Percentiles rank a stretch among this genome's conserved stretches.
phyloP scores from a whole-genome alignment of 2,113 vertebrate genomes.

The Grantiella picta region DNA sequence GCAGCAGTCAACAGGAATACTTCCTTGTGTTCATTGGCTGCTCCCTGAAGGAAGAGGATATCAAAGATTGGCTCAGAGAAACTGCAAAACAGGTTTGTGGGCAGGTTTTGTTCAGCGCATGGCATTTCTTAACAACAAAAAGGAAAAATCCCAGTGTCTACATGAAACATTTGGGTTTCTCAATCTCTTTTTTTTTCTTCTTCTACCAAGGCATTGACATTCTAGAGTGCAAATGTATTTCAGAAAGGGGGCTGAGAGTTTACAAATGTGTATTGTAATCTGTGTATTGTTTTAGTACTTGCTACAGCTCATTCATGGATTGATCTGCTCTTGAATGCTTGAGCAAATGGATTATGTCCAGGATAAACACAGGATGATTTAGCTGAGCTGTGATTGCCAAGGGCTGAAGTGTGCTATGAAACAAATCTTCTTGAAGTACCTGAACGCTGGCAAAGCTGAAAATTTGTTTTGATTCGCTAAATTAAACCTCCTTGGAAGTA shows the following conservation, averaged over 20 bases:
- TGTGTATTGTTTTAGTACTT: neutral
- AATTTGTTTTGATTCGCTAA: constrained; percentile 25
- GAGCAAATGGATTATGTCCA: neutral
- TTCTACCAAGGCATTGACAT: neutral
- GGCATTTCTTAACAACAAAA: neutral
- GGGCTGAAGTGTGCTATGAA: neutral
- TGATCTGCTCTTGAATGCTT: neutral
- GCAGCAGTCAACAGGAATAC: constrained; percentile 63
- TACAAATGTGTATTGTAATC: neutral
- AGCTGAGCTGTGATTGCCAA: neutral
- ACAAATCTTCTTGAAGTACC: constrained; percentile 12
- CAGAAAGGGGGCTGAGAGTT: neutral
- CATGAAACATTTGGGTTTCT: neutral
- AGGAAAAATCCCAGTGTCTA: neutral
- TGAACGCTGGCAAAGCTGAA: neutral
- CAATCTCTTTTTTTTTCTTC: neutral
- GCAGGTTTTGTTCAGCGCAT: neutral
- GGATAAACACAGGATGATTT: constrained; percentile 12
- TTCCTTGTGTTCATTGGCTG: constrained; percentile 89
- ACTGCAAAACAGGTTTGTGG: constrained; percentile 86
- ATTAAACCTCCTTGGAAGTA: constrained; percentile 20
- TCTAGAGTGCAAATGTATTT: neutral
- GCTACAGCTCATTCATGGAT: neutral
- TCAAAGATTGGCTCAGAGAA: constrained; percentile 92
- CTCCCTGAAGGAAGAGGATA: constrained; percentile 83